These are phyloP conservation scores for Tupaia tana DNA, from an alignment of 2,113 vertebrate species.

Conservation along the genomic window DNA sequence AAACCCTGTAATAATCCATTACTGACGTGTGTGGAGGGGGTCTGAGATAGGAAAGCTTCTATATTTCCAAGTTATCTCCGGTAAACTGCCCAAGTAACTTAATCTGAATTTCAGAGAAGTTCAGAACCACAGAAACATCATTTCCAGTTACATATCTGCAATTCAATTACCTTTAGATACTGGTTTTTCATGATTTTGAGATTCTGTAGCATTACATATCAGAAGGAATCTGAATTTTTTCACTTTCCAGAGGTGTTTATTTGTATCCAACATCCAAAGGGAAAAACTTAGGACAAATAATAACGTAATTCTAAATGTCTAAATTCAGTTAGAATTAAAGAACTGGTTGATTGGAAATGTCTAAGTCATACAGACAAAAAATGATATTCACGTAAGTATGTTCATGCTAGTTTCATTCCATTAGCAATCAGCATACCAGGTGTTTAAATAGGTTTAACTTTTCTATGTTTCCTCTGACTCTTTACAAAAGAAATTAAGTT, in stretches of 20 bases:
- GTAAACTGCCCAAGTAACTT: background rate
- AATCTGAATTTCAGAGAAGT: conserved; percentile 32
- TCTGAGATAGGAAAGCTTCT: background rate
- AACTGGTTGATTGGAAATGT: background rate
- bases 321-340: conserved; percentile 39
- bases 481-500: conserved; percentile 41
- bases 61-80: background rate
- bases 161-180: conserved; percentile 9
- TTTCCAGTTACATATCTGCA: background rate
- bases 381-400: background rate
- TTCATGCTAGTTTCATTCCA: background rate
- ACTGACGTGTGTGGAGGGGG: background rate
- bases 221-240: conserved; percentile 31
- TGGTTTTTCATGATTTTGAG: conserved; percentile 23
- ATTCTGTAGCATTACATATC: background rate
- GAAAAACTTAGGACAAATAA: background rate
- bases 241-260: background rate
- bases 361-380: conserved; percentile 8
- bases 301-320: background rate
- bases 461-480: background rate
- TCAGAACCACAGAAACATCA: conserved; percentile 40
- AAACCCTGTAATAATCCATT: background rate
- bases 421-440: conserved; percentile 6
- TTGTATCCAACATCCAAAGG: background rate
- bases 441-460: conserved; percentile 46